Evolutionary conservation across 2,888 invertebrate species (phyloP).

Genomic region (Eilema caniola): DNA sequence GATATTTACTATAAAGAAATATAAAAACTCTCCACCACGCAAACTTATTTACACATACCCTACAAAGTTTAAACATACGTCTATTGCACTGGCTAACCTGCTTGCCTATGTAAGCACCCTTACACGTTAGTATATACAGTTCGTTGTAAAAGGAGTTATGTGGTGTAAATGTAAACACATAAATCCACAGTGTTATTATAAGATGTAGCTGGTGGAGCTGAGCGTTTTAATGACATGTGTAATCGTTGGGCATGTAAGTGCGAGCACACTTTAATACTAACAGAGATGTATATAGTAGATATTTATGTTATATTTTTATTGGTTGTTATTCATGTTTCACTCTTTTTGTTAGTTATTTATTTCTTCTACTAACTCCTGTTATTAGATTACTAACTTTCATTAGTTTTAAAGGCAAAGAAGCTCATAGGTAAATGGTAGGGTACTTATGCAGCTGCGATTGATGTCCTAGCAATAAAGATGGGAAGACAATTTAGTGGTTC

Average conservation of each 20-base stretch:
- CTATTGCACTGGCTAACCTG: too few relatives aligned
- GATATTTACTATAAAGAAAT: too few relatives aligned
- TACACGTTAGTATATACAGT: slow-evolving; percentile 33
- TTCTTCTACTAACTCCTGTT: too few relatives aligned
- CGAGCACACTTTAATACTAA: background rate
- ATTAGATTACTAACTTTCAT: too few relatives aligned
- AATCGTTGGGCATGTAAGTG: background rate
- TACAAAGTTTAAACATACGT: too few relatives aligned
- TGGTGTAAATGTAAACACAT: slow-evolving; percentile 12
- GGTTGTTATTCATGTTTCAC: background rate
- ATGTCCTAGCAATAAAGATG: background rate
- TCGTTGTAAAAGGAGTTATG: slow-evolving; percentile 18
- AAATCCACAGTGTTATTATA: slow-evolving; percentile 30
- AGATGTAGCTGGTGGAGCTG: slow-evolving; percentile 11
- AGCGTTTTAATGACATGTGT: slow-evolving; percentile 10
- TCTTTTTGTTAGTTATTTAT: too few relatives aligned
- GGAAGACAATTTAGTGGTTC: background rate
- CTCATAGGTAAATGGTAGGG: background rate
- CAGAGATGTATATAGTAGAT: background rate
- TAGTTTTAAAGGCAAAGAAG: too few relatives aligned
- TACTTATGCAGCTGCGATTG: background rate
- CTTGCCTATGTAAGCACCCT: too few relatives aligned
- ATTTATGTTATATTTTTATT: background rate
- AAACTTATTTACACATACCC: too few relatives aligned
- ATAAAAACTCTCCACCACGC: too few relatives aligned